Conservation (phyloP, 2,113 vertebrate species). For the Clarias macrocephalus region DNA sequence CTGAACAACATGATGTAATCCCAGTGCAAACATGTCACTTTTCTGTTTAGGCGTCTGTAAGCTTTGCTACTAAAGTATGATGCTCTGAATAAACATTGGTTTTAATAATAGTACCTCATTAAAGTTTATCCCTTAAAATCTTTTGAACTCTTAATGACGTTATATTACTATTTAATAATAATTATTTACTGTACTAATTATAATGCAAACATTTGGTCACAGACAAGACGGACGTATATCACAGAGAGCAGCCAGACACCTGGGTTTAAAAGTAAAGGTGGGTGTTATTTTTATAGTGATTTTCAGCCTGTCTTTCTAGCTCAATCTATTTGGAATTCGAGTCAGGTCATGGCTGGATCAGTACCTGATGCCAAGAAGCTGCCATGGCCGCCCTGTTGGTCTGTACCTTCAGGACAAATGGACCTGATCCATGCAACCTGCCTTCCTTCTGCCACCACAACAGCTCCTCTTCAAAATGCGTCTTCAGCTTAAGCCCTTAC, state of each 20-base stretch:
- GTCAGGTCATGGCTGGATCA: too few relatives aligned
- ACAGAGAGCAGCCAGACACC: conserved; percentile 18
- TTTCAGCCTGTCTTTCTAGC: neutral
- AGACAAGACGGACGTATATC: neutral
- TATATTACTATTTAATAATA: too few relatives aligned
- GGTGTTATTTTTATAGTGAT: neutral
- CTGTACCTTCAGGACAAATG: neutral
- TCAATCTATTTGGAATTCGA: neutral
- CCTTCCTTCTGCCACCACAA: neutral
- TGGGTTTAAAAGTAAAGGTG: neutral
- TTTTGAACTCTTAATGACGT: neutral
- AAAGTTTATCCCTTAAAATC: conserved; percentile 8
- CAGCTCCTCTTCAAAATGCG: neutral
- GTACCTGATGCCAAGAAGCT: neutral
- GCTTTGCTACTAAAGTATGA: conserved; percentile 21
- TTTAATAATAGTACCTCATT: conserved; percentile 11
- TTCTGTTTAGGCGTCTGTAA: conserved; percentile 3
- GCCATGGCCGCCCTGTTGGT: neutral
- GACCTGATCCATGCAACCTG: conserved; percentile 18
- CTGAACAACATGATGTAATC: conserved; percentile 15
- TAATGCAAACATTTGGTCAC: neutral
- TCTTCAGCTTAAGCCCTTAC: neutral
- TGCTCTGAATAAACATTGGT: neutral
- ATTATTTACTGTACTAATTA: neutral
- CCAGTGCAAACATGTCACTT: neutral